Evolutionary conservation across 1,140 invertebrate species (phyloP), one percentile per base, ranked within the genome.

Genomic region (Drosophila suzukii): DNA sequence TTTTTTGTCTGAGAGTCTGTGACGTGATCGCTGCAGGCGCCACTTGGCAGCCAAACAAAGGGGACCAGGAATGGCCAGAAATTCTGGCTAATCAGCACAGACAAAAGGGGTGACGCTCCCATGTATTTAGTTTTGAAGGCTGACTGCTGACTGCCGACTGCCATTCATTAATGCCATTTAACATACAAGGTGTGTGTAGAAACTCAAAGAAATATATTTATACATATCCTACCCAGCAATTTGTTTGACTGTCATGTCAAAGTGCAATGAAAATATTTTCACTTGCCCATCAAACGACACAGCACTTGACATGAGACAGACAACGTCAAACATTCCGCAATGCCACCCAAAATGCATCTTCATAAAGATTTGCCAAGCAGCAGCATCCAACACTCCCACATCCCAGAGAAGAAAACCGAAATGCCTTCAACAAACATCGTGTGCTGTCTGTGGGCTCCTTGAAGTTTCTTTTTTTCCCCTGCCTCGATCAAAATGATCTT

Each of bases 241-340:
- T 89, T 89, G 84, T 81, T 89, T 76, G 76, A 80, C 84, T 89
- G 84, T 89, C 84, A 89, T 89, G 84, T 84, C 84, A 84, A 68
- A 89, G 84, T 89, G 84, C 84, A 89, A 89, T 89, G 84, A 84
- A 89, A 89, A 89, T 89, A 89, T 89, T 89, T 89, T 89, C 84
- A 89, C 84, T 89, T 71, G 78, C 39, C 73, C 71, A 39, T 75
- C 66, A 65, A 75, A 57, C 53, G 61, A 60, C 56, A 78, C 59
- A 63, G 59, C 73, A 80, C 84, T 89, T 89, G 84, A 80, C 84
- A 84, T 84, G 77, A 80, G 77, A 80, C 83, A 84, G 84, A 50
- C 34, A 84, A 84, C 83, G 85, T 89, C 84, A 89, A 84, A 75
- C 73, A 89, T 85, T 89, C 84, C 79, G 74, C 77, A 84, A 89